Evolutionary conservation across 2,797 vertebrate species (phyloP).

Genomic region (Myripristis murdjan): DNA sequence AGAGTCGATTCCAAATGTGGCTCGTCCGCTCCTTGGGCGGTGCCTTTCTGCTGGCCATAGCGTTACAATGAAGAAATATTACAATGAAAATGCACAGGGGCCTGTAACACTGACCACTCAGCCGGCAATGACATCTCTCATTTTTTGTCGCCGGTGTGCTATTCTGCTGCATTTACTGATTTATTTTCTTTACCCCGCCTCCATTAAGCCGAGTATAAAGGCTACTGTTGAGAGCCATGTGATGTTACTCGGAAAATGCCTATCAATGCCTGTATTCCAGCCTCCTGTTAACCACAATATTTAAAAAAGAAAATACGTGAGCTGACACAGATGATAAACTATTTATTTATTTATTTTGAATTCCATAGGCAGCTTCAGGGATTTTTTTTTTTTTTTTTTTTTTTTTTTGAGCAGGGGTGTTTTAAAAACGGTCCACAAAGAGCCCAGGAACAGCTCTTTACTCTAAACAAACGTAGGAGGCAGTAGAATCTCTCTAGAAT

Average conservation of each 20-base stretch:
- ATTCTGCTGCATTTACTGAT: conserved; percentile 42
- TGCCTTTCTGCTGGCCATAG: conserved; percentile 77
- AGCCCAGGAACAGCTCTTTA: conserved; percentile 56
- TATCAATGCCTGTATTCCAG: conserved; percentile 23
- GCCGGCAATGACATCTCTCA: conserved; percentile 29
- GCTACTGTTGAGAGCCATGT: conserved; percentile 65
- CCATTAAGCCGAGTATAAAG: conserved; percentile 57
- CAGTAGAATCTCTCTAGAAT: conserved; percentile 95
- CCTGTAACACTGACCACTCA: conserved; percentile 47
- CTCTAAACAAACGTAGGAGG: conserved; percentile 93
- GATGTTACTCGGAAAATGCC: conserved; percentile 69
- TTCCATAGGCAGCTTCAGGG: not conserved
- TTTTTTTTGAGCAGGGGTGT: no score
- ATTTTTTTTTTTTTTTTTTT: no score
- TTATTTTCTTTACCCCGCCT: not conserved
- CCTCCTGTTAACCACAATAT: conserved; percentile 54
- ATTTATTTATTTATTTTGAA: not conserved
- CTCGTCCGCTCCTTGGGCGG: conserved; percentile 84
- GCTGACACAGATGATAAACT: conserved; percentile 11
- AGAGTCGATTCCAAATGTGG: conserved; percentile 39
- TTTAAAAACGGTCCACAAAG: conserved; percentile 13
- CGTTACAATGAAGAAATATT: conserved; percentile 50
- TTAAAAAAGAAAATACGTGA: conserved; percentile 42
- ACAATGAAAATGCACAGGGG: conserved; percentile 61
- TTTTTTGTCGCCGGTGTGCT: conserved; percentile 32